Base-by-base conservation (phyloP, 2,113 vertebrate genomes). In the Lipotes vexillifer region DNA sequence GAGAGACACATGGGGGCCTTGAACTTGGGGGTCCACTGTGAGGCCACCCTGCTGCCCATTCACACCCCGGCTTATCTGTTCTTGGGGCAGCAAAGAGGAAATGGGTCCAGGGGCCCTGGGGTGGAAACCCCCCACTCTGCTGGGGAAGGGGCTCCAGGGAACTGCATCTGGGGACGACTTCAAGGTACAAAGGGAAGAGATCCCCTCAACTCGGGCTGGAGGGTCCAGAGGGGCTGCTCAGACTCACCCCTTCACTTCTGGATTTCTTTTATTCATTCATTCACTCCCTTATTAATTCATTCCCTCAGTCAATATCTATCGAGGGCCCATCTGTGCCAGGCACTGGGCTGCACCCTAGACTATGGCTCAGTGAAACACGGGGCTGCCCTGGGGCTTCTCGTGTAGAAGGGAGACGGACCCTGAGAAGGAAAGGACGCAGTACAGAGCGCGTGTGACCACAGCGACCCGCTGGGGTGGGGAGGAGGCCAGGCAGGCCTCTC, bases 341-440 rank as follows among this genome's bases (percentile, higher is more conserved):
- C 14, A 3, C 41, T 0, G 13, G 13, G 41, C 27, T 52, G 49
- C 29, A 6, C 25, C 72, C 27, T 33, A 41, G 46, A 23, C 1
- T 3, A 13, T 2, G 31, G n/a, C n/a, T 29, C 14, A 7, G n/a
- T 2, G 27, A 57, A 8, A 4, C 2, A 9, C 0, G 6, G 2
- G 17, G 23, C 71, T 0, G 46, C 21, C 46, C 25, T 9, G 33
- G 52, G 5, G 5, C 6, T 15, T 46, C 77, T 63, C 1, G 1
- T 1, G 8, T 1, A 23, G 63, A 8, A 1, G 33, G 63, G 21
- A 44, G 27, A 66, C 0, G 25, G 38, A 17, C 66, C 5, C 23
- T 2, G 21, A 27, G 57, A 8, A n/a, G 27, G 44, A 59, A 29
- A 25, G 33, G 74, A 18, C 4, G 49, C 6, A 2, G 5, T 6